Percentiles rank a stretch among this genome's conserved stretches.
Conservation (phyloP, 1,140 invertebrate species). For the Microvelia longipes region DNA sequence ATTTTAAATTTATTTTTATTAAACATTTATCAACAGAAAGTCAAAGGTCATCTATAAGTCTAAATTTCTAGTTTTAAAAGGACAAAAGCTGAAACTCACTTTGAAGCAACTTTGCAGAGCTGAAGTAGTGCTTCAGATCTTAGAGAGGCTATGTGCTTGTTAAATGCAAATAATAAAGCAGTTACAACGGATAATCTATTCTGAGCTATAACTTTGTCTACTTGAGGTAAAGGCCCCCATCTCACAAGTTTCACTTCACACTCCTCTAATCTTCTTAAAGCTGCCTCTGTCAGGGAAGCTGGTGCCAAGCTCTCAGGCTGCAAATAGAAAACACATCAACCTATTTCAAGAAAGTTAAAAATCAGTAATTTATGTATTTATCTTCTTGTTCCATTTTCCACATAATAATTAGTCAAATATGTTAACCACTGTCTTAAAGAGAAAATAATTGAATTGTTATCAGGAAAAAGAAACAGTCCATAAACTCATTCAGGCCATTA, state of each 20-base stretch:
- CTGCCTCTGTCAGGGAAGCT: slow-evolving; percentile 60
- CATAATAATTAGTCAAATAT: no score
- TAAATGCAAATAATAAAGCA: slow-evolving; percentile 71
- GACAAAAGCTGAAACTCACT: slow-evolving; percentile 47
- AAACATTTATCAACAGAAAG: no score
- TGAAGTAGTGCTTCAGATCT: slow-evolving; percentile 60
- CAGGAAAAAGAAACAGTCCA: no score
- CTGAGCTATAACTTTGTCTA: slow-evolving; percentile 70
- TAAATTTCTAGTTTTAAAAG: no score
- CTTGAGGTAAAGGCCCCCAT: slow-evolving; percentile 72
- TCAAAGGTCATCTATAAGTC: no score
- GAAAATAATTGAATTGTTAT: no score
- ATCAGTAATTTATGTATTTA: no score
- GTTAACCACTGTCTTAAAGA: no score
- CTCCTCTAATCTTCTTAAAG: slow-evolving; percentile 64
- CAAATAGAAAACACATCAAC: slow-evolving; percentile 21
- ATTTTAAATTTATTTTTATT: no score
- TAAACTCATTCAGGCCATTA: no score
- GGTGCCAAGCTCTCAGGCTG: slow-evolving; percentile 54
- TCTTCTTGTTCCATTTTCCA: no score
- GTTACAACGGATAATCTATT: slow-evolving; percentile 72
- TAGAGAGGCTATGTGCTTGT: slow-evolving; percentile 61
- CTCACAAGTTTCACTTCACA: slow-evolving; percentile 68
- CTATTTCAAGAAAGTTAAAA: slow-evolving; percentile 3
- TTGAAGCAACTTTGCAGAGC: slow-evolving; percentile 68